Base-by-base conservation (phyloP, 1,140 invertebrate species). In the Himalopsyche phryganea region DNA sequence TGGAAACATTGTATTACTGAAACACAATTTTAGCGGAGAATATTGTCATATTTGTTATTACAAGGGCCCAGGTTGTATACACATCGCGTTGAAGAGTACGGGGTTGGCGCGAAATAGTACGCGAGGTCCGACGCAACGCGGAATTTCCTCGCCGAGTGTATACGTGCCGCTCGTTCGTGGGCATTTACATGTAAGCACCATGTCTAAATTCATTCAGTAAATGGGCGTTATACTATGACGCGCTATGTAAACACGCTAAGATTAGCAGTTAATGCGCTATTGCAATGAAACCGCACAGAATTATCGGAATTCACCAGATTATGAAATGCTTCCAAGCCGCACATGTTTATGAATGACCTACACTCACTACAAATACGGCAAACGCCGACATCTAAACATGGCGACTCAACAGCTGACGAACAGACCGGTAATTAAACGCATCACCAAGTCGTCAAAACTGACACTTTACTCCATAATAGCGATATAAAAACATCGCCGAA, bases 391-490 rank as follows among this genome's bases (percentile, higher is more conserved):
- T 49, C 45, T 71, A 75, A 78, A 78, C 73, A 78, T 78, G 76
- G 76, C 76, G 74, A 71, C 68, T 68, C 69, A 78, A 78, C 76
- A 80, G 77, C 77, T 80, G 76, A 78, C 76, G 54, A 75, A 73
- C 68, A 69, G 67, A 71, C 73, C 72, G 71, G 74, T 69, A 74
- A 70, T 54, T 54, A 54, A 54, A 54, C 53, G 46, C 53, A 49
- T 56, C 46, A 35, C 53, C 45, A 35, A 33, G 36, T 32, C 53
- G 53, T 44, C 46, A 44, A 49, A 56, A 38, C 18, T 18, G 23
- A 13, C 15, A 36, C 44, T 41, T 23, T 11, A 32, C 18, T 15
- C 2, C 6, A 0, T 15, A 53, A 14, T 44, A 44, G 32, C 41
- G 23, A 28, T 6, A 1, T 44, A 53, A 15, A 36, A 44, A n/a